Evolutionary conservation across 2,888 invertebrate species (phyloP), one percentile per base, ranked within the genome.

Genomic region (Platerodrilus igneus): DNA sequence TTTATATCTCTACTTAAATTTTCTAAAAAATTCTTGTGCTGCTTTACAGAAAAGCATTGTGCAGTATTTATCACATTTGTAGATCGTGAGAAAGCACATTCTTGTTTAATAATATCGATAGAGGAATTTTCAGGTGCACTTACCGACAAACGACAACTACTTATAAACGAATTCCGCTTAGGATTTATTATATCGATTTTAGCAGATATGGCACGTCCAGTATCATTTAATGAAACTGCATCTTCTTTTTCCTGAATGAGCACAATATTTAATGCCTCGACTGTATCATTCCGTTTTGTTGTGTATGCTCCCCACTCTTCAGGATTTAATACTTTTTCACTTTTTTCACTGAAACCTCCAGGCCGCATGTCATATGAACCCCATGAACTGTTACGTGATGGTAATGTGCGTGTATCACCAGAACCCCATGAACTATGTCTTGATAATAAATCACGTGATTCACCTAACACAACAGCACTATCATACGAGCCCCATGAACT

Each of bases 371-470:
- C 83, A 56, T 81, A 83, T 4, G 82, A 81, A 8, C 81, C 81
- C 78, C 82, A 81, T 26, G 81, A 81, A 64, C 81, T 80, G 52
- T 81, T 83, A 33, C 83, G 68, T 19, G 81, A 78, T 1, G 82
- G 79, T 37, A 78, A 53, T 3, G 75, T 74, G 23, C 80, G 72
- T 33, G 77, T 76, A 59, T 85, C 84, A 32, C 78, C 79, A n/a
- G 84, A 83, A 41, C 86, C 86, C 86, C 88, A 87, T 22, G 87
- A 86, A 50, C 86, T 82, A 62, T 86, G 86, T 6, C 87, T 76
- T 40, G 85, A 83, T 17, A 81, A 77, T 21, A 71, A 64, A 52
- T 83, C 83, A n/a, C 66, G 60, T 10, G 65, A 58, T 49, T 74
- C 75, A 45, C 76, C 75, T 45, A 81, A 70, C 28, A 78, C 81